Evolutionary conservation across 2,113 vertebrate species (phyloP).

Genomic region (Tretioscincus oriximinensis): DNA sequence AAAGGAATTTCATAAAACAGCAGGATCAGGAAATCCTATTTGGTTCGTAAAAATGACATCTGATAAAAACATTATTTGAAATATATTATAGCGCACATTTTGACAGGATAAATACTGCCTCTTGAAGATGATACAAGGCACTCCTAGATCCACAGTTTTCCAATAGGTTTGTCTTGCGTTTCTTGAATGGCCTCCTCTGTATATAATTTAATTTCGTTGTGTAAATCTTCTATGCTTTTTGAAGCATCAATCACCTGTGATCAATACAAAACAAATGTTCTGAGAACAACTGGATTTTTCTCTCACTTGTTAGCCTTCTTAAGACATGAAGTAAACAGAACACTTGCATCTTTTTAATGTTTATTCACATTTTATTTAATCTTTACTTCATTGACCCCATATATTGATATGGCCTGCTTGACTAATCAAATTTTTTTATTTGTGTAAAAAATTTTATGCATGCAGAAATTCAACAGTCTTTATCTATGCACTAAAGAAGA

Average conservation of each 20-base stretch:
- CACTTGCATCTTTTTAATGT: no score
- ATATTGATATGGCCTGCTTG: no score
- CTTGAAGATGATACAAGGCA: neutral
- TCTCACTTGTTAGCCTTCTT: no score
- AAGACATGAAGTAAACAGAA: no score
- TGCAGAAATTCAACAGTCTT: neutral
- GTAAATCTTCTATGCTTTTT: conserved; percentile 81
- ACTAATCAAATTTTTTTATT: no score
- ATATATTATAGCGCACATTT: neutral
- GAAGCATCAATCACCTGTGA: conserved; percentile 85
- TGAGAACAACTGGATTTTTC: no score
- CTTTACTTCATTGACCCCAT: no score
- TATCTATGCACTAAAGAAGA: neutral
- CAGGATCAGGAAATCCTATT: neutral
- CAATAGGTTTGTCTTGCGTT: conserved; percentile 70
- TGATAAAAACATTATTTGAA: neutral
- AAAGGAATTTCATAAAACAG: neutral
- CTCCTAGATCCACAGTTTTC: conserved; percentile 82
- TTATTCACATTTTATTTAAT: no score
- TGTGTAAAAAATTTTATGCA: neutral
- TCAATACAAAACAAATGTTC: conserved; percentile 19
- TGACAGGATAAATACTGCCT: neutral
- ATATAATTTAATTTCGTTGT: conserved; percentile 74
- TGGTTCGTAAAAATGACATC: neutral
- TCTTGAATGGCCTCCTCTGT: conserved; percentile 69